These are phyloP conservation scores for Lota lota DNA, from an alignment of 2,113 vertebrate species.

Conservation along the genomic window DNA sequence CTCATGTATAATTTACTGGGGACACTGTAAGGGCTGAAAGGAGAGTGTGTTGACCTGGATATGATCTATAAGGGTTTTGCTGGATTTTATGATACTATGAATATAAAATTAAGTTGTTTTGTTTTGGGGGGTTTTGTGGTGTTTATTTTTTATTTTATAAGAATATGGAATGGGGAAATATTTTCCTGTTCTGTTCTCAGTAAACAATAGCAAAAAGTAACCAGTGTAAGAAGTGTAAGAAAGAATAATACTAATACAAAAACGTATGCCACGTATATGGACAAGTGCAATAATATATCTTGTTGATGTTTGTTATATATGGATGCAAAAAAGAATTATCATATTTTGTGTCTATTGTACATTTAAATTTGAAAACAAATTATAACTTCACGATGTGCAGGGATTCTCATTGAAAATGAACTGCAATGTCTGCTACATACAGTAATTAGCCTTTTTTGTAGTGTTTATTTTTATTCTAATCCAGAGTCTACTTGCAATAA, in stretches of 20 bases:
- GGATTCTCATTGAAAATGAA: not conserved
- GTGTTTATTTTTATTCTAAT: not conserved
- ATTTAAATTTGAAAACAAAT: not conserved
- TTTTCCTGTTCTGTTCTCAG: too few species aligned
- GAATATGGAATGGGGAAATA: too few species aligned
- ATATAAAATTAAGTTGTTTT: slow-evolving; percentile 51
- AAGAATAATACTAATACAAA: too few species aligned
- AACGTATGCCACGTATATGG: too few species aligned
- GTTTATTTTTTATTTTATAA: slow-evolving; percentile 30
- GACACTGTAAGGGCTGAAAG: slow-evolving; percentile 57
- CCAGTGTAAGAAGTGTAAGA: too few species aligned
- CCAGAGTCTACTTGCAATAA: too few species aligned
- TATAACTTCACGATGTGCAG: not conserved
- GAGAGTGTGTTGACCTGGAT: slow-evolving; percentile 52
- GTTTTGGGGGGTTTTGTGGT: not conserved
- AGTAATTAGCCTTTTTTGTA: not conserved
- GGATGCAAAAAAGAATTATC: too few species aligned
- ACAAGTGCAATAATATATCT: too few species aligned
- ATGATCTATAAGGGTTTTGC: slow-evolving; percentile 46
- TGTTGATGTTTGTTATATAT: slow-evolving; percentile 12
- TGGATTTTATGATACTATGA: slow-evolving; percentile 45
- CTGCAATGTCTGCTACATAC: not conserved
- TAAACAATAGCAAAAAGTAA: too few species aligned
- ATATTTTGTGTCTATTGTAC: not conserved
- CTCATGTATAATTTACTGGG: slow-evolving; percentile 66